phyloP scores from a whole-genome alignment of 2,797 vertebrate species.

The Pipistrellus pipistrellus region DNA sequence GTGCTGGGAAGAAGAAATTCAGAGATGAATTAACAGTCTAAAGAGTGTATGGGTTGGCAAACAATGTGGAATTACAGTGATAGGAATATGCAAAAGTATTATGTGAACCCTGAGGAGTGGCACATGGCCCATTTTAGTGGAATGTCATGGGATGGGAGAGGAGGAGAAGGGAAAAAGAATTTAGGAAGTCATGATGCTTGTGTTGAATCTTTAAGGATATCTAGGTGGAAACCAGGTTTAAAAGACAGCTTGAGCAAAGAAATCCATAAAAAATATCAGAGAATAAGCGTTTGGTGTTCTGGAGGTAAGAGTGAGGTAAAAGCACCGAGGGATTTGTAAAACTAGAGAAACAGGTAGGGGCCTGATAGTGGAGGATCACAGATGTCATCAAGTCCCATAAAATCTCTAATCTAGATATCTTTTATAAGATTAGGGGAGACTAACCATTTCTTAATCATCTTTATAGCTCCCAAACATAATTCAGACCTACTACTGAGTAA shows the following conservation, averaged over 20 bases:
- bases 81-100: neutral
- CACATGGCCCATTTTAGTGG: neutral
- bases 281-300: neutral
- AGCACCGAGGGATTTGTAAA: accelerated
- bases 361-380: neutral
- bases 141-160: neutral
- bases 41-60: neutral
- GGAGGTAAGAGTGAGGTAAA: neutral
- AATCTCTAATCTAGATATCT: neutral
- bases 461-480: neutral
- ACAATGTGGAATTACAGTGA: neutral
- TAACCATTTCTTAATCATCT: neutral
- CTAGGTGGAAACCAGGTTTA: neutral
- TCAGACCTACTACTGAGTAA: neutral
- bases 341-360: neutral
- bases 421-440: neutral
- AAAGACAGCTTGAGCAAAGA: neutral
- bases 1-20: neutral
- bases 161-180: neutral
- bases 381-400: no score
- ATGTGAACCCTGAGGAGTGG: neutral
- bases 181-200: neutral
- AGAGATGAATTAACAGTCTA: neutral
- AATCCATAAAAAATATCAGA: neutral
- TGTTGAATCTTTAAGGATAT: neutral